phyloP scores from a whole-genome alignment of 2,113 vertebrate species.

The Eulacestoma nigropectus region DNA sequence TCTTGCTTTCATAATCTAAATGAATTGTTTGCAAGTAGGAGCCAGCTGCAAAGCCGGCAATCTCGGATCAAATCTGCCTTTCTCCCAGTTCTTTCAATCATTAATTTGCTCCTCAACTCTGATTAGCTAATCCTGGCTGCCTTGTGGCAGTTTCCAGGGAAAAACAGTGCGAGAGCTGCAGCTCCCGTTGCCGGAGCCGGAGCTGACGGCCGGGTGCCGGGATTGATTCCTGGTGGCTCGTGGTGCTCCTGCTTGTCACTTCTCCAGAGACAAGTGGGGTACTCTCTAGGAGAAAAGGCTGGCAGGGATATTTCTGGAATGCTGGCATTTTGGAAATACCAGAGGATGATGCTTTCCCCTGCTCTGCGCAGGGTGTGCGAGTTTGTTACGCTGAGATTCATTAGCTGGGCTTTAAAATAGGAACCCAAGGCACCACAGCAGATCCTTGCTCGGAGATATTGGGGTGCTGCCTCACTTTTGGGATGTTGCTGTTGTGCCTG shows the following conservation, averaged over 20 bases:
- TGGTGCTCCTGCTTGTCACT: neutral
- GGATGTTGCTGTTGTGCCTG: neutral
- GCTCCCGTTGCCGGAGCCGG: neutral
- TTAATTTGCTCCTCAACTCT: slow-evolving; percentile 41
- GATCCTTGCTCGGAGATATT: neutral
- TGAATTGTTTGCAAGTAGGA: slow-evolving; percentile 69
- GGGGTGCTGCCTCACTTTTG: neutral
- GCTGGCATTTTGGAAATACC: slow-evolving; percentile 45
- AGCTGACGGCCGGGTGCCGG: neutral
- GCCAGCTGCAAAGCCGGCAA: slow-evolving; percentile 57
- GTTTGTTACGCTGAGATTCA: neutral
- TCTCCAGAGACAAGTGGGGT: neutral
- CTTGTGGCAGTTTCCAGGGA: neutral
- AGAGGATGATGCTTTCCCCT: neutral
- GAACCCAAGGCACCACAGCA: neutral
- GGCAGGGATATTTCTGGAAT: slow-evolving; percentile 18
- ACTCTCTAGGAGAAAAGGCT: neutral
- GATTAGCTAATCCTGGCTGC: slow-evolving; percentile 39
- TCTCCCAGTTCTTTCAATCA: neutral
- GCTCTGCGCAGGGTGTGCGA: neutral
- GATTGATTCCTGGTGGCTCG: neutral
- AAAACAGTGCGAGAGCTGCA: neutral
- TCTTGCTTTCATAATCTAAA: slow-evolving; percentile 66
- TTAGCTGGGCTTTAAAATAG: neutral
- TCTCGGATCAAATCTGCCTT: slow-evolving; percentile 17